phyloP scores from a whole-genome alignment of 2,113 vertebrate genomes.

The Guaruba guarouba region DNA sequence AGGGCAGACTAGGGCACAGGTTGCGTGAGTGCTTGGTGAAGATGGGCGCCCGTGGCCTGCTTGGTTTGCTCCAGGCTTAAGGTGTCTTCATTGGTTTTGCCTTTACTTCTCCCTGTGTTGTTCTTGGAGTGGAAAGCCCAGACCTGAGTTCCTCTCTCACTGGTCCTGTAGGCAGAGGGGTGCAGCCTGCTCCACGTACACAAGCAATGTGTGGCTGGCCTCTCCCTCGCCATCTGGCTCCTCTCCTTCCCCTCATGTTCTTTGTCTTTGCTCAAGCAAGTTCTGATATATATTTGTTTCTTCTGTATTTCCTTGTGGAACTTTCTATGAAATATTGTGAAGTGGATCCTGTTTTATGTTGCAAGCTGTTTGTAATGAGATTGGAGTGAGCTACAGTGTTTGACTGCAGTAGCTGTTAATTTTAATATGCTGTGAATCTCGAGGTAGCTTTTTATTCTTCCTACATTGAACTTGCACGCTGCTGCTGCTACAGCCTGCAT shows the following conservation, averaged over 20 bases:
- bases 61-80: not conserved
- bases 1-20: not conserved
- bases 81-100: not conserved
- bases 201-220: not conserved
- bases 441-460: constrained; percentile 65
- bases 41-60: not conserved
- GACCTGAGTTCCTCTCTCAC: not conserved
- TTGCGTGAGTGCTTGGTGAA: not conserved
- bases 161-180: not conserved
- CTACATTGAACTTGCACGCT: not conserved
- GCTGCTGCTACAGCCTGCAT: constrained; percentile 32
- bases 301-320: constrained; percentile 11
- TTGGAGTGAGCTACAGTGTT: constrained; percentile 70
- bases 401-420: constrained; percentile 74
- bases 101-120: not conserved
- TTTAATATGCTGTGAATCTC: constrained; percentile 69
- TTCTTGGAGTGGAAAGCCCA: not conserved
- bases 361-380: constrained; percentile 65
- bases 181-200: not conserved
- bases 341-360: constrained; percentile 64
- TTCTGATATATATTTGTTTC: not conserved
- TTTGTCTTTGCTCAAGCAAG: not conserved
- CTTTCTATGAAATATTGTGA: constrained; percentile 29
- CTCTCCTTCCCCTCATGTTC: not conserved
- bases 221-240: not conserved